Evolutionary conservation across 2,797 vertebrate species (phyloP).

Genomic region (Aselliscus stoliczkanus): DNA sequence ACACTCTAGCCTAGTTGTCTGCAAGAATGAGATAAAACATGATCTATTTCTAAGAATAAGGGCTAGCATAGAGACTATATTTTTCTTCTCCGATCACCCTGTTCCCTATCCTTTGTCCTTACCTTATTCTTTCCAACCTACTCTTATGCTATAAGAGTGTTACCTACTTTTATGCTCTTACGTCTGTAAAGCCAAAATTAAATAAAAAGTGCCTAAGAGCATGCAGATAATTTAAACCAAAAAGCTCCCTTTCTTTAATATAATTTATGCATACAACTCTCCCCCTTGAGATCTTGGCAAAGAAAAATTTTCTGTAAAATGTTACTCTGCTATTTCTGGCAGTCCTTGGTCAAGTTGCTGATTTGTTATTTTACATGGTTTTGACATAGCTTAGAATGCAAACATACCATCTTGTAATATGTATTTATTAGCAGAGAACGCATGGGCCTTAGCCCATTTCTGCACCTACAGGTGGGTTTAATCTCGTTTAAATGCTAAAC

Average conservation of each 20-base stretch:
- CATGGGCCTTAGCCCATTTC: background rate
- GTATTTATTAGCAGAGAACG: background rate
- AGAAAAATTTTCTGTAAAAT: background rate
- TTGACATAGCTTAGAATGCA: background rate
- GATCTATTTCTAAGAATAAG: background rate
- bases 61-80: background rate
- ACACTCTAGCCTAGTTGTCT: background rate
- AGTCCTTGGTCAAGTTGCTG: background rate
- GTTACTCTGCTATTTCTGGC: background rate
- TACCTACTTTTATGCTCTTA: background rate
- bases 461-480: background rate
- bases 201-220: background rate
- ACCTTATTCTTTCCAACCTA: background rate
- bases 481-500: constrained; percentile 14
- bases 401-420: background rate
- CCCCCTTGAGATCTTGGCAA: background rate
- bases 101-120: background rate
- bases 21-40: background rate
- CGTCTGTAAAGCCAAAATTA: background rate
- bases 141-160: background rate
- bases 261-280: background rate
- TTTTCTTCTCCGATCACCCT: background rate
- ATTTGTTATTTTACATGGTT: constrained; percentile 14
- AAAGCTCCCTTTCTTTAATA: background rate
- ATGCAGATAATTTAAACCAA: background rate